Base-by-base conservation (phyloP, 2,888 invertebrate genomes). In the Rhingia campestris region DNA sequence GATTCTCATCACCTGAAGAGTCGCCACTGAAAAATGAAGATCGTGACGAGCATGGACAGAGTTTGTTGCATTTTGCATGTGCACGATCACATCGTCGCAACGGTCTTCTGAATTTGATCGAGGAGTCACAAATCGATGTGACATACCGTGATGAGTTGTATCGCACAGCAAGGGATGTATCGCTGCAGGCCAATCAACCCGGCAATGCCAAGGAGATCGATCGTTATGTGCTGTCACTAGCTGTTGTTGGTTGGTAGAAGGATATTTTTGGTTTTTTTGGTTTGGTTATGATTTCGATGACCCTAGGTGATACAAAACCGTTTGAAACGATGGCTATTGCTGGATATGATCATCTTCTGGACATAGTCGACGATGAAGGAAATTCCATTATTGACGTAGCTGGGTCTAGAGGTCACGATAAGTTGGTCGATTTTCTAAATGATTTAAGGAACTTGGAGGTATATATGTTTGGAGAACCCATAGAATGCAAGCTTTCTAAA, bases 1-100 rank as follows among this genome's bases (percentile, higher is more conserved):
- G 85, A 0, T 37, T 81, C 3, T 86, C 86, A 2, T 87, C 89
- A 2, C 61, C 88, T 10, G 49, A 49, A 66, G 86, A 84, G 30
- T 92, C 93, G 0, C 94, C 94, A 0, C 94, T 93, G 81, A 94
- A 93, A 86, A 54, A 93, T 92, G 93, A 94, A 45, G 94, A 94
- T 86, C 93, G 95, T 86, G 97, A 97, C 88, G 97, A 97, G 89
- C 96, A 97, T 88, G 97, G 97, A 0, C 97, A 97, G 90, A 97
- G 96, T 81, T 95, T 97, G 93, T 91, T 97, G 41, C 97, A 98
- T 91, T 97, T 97, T 91, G 97, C 97, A 0, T 95, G 96, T 0
- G 95, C 96, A 0, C 94, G 97, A 56, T 94, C 95, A 0, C 97
- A 97, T 89, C 94, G 96, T 0, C 94, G 95, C 61, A 95, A 96